These are phyloP conservation scores for Rhamphomyia laevipes DNA, from an alignment of 2,888 invertebrate species.

Conservation along the genomic window DNA sequence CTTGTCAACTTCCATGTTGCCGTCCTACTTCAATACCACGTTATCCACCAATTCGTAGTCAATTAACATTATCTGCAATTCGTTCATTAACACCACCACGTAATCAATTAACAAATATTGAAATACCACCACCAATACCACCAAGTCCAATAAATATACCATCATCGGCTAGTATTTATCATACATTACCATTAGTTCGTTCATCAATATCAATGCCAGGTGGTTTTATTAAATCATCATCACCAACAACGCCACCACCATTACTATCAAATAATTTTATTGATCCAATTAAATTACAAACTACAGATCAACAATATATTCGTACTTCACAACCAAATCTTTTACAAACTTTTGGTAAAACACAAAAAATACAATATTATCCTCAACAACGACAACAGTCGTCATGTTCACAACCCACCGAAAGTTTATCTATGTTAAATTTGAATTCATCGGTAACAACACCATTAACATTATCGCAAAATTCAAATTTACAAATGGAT, in stretches of 20 bases:
- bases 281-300: too few relatives aligned
- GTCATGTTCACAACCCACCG: conserved; percentile 14
- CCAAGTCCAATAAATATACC: not conserved
- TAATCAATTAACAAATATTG: not conserved
- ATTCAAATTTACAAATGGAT: conserved; percentile 16
- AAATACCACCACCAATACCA: conserved; percentile 6
- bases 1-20: conserved; percentile 35
- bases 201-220: conserved; percentile 35
- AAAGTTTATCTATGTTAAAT: conserved; percentile 24
- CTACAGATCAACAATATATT: conserved; percentile 7
- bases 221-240: conserved; percentile 21
- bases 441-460: conserved; percentile 18
- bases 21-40: conserved; percentile 33
- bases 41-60: conserved; percentile 17
- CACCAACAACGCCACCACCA: not conserved
- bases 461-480: conserved; percentile 17
- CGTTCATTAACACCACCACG: conserved; percentile 28
- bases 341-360: conserved; percentile 15
- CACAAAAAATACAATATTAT: not conserved
- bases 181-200: conserved; percentile 31
- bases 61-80: conserved; percentile 12
- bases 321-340: conserved; percentile 31
- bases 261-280: not conserved
- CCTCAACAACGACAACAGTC: not conserved
- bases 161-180: conserved; percentile 14